Percentiles rank a stretch among this genome's conserved stretches.
Evolutionary conservation across 2,888 invertebrate species (phyloP).

Genomic region (Hoplodrina ambigua): DNA sequence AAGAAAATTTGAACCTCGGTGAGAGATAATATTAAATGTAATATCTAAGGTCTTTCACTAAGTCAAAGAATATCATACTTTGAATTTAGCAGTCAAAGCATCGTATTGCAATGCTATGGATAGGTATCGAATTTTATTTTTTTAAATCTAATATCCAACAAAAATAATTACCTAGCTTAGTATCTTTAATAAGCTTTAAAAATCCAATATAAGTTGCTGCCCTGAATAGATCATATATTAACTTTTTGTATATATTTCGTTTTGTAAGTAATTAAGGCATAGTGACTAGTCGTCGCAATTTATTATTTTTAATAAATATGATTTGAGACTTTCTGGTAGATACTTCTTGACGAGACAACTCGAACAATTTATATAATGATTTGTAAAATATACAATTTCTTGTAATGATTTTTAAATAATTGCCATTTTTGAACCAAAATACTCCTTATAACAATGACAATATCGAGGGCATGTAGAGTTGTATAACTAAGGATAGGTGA

Average conservation of each 20-base stretch:
- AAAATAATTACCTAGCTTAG: neutral
- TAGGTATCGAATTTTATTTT: neutral
- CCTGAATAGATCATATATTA: slow-evolving; percentile 72
- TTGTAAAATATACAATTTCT: slow-evolving; percentile 50
- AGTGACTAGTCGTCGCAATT: slow-evolving; percentile 84
- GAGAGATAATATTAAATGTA: neutral
- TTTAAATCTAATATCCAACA: slow-evolving; percentile 1
- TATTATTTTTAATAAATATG: slow-evolving; percentile 61
- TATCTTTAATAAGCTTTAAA: slow-evolving; percentile 13
- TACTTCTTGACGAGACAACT: slow-evolving; percentile 53
- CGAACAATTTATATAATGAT: slow-evolving; percentile 58
- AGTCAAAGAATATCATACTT: slow-evolving; percentile 6
- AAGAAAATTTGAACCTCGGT: neutral
- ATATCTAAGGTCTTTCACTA: neutral
- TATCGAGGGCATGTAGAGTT: slow-evolving; percentile 17
- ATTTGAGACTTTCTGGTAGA: slow-evolving; percentile 51
- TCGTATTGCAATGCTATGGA: neutral
- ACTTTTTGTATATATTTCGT: slow-evolving; percentile 70
- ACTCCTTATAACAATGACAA: slow-evolving; percentile 40
- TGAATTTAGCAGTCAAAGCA: slow-evolving; percentile 1
- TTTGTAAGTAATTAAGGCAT: slow-evolving; percentile 69
- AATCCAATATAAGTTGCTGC: slow-evolving; percentile 37
- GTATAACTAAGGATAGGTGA: neutral
- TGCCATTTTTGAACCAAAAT: slow-evolving; percentile 62
- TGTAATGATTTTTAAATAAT: slow-evolving; percentile 47